phyloP scores from a whole-genome alignment of 2,113 vertebrate species.

The Typhlomys cinereus region DNA sequence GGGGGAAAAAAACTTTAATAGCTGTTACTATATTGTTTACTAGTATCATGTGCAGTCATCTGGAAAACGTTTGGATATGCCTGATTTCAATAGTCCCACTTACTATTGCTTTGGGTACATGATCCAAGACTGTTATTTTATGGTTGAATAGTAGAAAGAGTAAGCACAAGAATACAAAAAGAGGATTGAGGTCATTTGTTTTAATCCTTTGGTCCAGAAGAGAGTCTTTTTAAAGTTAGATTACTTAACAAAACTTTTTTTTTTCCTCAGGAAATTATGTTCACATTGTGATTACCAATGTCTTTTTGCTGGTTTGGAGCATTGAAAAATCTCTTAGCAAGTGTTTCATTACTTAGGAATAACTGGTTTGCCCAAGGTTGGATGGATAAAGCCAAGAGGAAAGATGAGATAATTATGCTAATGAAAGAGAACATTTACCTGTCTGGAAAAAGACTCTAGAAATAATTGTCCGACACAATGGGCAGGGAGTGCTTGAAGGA shows the following conservation, averaged over 20 bases:
- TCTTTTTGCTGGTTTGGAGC: background rate
- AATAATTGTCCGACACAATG: constrained; percentile 92
- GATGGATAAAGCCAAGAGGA: background rate
- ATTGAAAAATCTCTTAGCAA: background rate
- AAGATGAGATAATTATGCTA: background rate
- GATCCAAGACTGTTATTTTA: background rate
- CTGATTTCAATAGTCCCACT: too few relatives aligned
- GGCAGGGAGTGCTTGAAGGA: constrained; percentile 90
- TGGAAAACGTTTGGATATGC: background rate
- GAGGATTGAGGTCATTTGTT: background rate
- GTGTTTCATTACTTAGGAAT: background rate
- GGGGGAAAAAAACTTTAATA: constrained; percentile 22
- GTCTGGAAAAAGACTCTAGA: constrained; percentile 92
- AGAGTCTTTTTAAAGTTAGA: background rate
- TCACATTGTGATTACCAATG: background rate
- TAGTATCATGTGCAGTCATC: background rate
- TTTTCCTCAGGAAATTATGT: background rate
- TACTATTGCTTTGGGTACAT: constrained; percentile 4
- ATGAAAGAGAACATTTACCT: constrained; percentile 84
- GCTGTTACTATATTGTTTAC: background rate
- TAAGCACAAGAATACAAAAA: background rate
- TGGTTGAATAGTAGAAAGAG: background rate
- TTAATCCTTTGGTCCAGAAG: background rate
- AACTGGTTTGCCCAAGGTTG: background rate
- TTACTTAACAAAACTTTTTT: background rate